Percentiles rank a stretch among this genome's conserved stretches.
These are phyloP conservation scores for Condylura cristata DNA, from an alignment of 2,113 vertebrate genomes.

Conservation along the genomic window DNA sequence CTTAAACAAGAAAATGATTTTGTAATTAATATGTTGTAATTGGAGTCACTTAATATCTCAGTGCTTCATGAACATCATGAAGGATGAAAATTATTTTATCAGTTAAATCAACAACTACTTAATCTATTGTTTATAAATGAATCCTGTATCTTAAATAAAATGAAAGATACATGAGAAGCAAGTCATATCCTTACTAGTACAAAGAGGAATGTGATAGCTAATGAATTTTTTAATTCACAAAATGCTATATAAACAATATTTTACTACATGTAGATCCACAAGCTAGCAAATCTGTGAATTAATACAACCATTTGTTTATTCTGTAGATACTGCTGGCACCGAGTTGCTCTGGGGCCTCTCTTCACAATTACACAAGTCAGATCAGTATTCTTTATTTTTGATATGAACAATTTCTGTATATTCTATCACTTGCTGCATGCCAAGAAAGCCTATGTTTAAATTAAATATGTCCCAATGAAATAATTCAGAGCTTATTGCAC, in stretches of 20 bases:
- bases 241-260: background rate
- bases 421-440: background rate
- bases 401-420: too few species aligned
- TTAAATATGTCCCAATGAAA: background rate
- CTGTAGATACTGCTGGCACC: background rate
- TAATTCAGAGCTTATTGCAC: background rate
- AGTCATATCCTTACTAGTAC: background rate
- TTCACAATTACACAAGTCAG: background rate
- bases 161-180: background rate
- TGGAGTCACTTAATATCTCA: background rate
- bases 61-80: background rate
- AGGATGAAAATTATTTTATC: slow-evolving; percentile 21
- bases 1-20: background rate
- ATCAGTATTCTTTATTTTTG: background rate
- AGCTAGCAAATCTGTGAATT: background rate
- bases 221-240: background rate
- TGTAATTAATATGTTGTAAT: background rate
- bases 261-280: background rate
- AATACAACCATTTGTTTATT: background rate
- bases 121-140: background rate
- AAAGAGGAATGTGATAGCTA: background rate
- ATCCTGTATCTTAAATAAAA: background rate
- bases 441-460: background rate
- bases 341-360: background rate
- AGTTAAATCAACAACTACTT: background rate